Base-by-base conservation (phyloP, 2,797 vertebrate genomes). In the Tadarida brasiliensis region DNA sequence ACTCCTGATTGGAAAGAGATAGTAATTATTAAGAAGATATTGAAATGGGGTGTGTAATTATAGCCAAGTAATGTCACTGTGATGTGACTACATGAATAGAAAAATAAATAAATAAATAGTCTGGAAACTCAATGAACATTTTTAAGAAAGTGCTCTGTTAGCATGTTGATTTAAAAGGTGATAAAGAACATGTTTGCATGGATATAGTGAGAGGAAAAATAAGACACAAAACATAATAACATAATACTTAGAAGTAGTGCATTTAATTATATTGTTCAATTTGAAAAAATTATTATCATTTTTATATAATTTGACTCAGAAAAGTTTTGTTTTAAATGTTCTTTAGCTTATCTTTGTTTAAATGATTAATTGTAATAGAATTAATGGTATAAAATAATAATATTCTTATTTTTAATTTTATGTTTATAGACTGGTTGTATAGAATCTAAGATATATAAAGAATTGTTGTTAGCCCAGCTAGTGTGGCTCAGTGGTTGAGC, bases 1-100 rank as follows among this genome's bases (percentile, higher is more conserved):
- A 44, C 8, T 91, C 5, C 49, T 56, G 63, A 97, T 63, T 44
- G 20, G 49, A 47, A 96, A 35, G 91, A 94, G 83, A 67, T 44
- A 14, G 74, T 94, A 61, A 54, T 91, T 83, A 77, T 91, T 94
- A 95, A 93, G 47, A 77, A 92, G 49, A 91, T n/a, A 76, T 1
- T 80, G 24, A 80, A 76, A 65, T 44, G 4, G 6, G 14, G 2
- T 77, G 11, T 92, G 1, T 88, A 77, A 54, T 92, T 80, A 81
- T 12, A 61, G 16, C 30, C 61, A 94, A 26, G 17, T 77, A 91
- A 57, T 73, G 11, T 20, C 70, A 68, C 47, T 87, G 39, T n/a
- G 30, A 73, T 63, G n/a, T 33, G 49, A 59, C 16, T 89, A 71
- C 74, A 74, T 15, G 3, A 86, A 44, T 44, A 59, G 90, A 65